phyloP scores from a whole-genome alignment of 23 tunicate genomes.

The Halocynthia roretzi region DNA sequence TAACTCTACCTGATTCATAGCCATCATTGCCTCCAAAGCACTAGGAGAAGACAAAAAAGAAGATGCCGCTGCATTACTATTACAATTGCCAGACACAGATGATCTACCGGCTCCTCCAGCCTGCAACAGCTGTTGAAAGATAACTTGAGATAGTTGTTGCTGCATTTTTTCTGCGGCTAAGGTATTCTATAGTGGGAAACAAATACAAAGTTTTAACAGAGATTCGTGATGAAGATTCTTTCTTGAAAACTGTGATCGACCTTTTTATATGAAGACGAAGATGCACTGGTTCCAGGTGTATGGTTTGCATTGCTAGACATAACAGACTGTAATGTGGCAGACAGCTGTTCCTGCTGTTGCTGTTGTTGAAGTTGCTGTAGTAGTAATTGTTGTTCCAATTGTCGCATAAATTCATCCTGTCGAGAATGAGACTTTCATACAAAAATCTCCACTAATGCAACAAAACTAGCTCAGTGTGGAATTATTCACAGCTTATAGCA shows the following conservation, averaged over 20 bases:
- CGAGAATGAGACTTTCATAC: not conserved
- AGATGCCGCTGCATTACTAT: not conserved
- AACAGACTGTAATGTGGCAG: constrained; percentile 39
- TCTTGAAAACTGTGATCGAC: no score
- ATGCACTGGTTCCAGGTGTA: no score
- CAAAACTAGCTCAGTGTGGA: no score
- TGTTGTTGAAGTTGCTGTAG: constrained; percentile 70
- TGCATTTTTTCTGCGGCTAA: constrained; percentile 46
- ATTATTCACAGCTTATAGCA: no score
- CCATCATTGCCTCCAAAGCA: constrained; percentile 29
- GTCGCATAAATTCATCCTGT: constrained; percentile 58
- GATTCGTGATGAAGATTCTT: not conserved
- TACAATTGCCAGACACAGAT: constrained; percentile 3
- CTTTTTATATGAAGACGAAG: no score
- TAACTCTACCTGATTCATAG: constrained; percentile 30
- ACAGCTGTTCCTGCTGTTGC: constrained; percentile 69
- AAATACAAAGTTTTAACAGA: not conserved
- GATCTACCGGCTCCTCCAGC: constrained; percentile 10
- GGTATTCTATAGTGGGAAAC: not conserved
- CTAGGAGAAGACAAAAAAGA: constrained; percentile 22
- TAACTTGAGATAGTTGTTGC: constrained; percentile 46
- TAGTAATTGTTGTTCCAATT: constrained; percentile 65
- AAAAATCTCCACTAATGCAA: not conserved
- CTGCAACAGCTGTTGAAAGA: constrained; percentile 41
- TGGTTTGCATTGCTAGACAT: not conserved